Evolutionary conservation across 2,113 vertebrate genomes (phyloP), one percentile per base, ranked within the genome.

Genomic region (Seriola quinqueradiata): DNA sequence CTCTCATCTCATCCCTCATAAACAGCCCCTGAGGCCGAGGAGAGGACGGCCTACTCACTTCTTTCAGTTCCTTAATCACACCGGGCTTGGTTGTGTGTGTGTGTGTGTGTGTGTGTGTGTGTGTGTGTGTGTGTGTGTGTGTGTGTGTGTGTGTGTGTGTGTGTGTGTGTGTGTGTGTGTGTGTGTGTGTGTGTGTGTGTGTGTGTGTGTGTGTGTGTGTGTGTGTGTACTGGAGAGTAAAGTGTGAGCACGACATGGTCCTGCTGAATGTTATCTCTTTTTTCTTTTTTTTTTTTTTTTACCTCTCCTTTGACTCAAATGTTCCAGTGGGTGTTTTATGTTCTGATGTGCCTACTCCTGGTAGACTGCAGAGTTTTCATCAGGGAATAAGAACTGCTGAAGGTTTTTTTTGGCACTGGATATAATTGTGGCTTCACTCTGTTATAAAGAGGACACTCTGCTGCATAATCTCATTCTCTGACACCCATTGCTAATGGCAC

Each of bases 381-480:
- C 36, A 0, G 83, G 72, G 87, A 81, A 82, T 79, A 74, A 40
- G 40, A 85, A 63, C 69, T 70, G 55, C 78, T 72, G 25, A 40
- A 36, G 85, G 36, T 50, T 69, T 67, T 61, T 34, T 76, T 86
- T 82, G 61, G 85, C 3, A 14, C 55, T 28, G 59, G 74, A 44
- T 85, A 83, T 85, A 85, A 85, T 68, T 70, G 82, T 46, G 52
- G 76, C 72, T 90, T 23, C 36, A 77, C 69, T 72, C 17, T 50
- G 25, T 74, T 80, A 70, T 54, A 81, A 88, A 88, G 70, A 89
- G 67, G 81, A 90, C 77, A 63, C 81, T 82, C 69, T 68, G 77
- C 81, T 59, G 38, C 60, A 66, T 90, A 84, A 90, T 92, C 82
- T 81, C 67, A 83, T 89, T 84, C 67, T 76, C 50, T 57, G 68